These are phyloP conservation scores for Idaea straminata DNA, from an alignment of 2,888 invertebrate species.

Conservation along the genomic window DNA sequence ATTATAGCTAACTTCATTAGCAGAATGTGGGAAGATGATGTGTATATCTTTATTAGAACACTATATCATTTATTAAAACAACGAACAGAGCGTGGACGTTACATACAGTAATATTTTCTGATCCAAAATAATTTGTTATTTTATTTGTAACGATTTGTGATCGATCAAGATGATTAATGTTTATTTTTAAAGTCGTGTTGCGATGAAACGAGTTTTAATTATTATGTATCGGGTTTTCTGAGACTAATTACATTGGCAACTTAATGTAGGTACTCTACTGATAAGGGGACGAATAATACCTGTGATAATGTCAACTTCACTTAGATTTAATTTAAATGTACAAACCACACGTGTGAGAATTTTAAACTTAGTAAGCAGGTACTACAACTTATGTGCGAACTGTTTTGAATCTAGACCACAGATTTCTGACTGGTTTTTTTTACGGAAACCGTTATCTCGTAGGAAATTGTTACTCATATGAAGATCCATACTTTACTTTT, in stretches of 20 bases:
- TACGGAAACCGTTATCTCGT: conserved; percentile 6
- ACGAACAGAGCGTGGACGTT: background rate
- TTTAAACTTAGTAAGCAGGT: too few species aligned
- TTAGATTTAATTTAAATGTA: conserved; percentile 18
- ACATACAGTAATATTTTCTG: background rate
- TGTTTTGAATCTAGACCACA: background rate
- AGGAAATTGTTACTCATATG: conserved; percentile 16
- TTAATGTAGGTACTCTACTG: conserved; percentile 35
- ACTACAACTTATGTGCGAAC: background rate
- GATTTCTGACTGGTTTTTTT: background rate
- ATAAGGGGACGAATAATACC: conserved; percentile 32
- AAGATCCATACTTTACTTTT: too few species aligned
- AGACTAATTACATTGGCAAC: conserved; percentile 55
- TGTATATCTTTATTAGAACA: background rate
- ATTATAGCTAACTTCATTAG: background rate
- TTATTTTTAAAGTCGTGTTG: conserved; percentile 30
- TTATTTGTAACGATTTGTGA: background rate
- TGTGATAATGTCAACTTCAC: conserved; percentile 27
- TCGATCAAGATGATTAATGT: conserved; percentile 12
- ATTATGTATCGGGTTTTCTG: conserved; percentile 59
- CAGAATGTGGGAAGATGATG: background rate
- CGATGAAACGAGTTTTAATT: conserved; percentile 37
- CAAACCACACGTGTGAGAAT: conserved; percentile 12
- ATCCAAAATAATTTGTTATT: conserved; percentile 3
- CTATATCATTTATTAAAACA: background rate